Evolutionary conservation across 2,113 vertebrate species (phyloP), one percentile per base, ranked within the genome.

Genomic region (Sorex fumeus): DNA sequence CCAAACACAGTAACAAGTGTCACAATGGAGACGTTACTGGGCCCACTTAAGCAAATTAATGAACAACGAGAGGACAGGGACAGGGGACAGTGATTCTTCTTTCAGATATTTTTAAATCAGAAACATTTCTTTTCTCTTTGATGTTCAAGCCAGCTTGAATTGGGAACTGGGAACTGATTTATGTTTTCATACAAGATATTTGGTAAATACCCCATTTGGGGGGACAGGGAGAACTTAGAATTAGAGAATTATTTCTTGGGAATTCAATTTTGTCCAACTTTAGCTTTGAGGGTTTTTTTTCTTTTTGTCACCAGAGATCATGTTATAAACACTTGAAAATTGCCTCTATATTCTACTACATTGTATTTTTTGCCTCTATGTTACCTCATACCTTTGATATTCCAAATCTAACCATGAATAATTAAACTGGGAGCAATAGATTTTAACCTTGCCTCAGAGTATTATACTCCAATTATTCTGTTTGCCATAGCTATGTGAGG

Each of bases 401-500:
- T 67, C 25, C 79, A 81, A 91, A 30, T 34, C 43, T 78, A 64
- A 43, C 40, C 72, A 9, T 30, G 78, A 88, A 88, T 60, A 79
- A 50, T 15, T 88, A 88, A 94, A 88, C 64, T 78, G 50, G 4
- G 13, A 67, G 72, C 45, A 80, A 43, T 79, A 79, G 28, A 72
- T 84, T 84, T 74, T 88, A 84, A 88, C 53, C 9, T 84, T 84
- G 67, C 30, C 45, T 84, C 45, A 69, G 66, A 87, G 50, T 87
- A 84, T 57, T 88, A 8, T 60, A 67, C 30, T 67, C 53, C 72
- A 72, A 15, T 88, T 87, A 91, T 57, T 84, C 28, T 71, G 6
- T 84, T 88, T 91, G 62, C 30, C 18, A 19, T 82, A n/a, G 62
- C 27, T 70, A 19, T n/a, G 18, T 88, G 32, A 91, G 34, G n/a